Evolutionary conservation across 2,888 invertebrate species (phyloP).

Genomic region (Apeira syringaria): DNA sequence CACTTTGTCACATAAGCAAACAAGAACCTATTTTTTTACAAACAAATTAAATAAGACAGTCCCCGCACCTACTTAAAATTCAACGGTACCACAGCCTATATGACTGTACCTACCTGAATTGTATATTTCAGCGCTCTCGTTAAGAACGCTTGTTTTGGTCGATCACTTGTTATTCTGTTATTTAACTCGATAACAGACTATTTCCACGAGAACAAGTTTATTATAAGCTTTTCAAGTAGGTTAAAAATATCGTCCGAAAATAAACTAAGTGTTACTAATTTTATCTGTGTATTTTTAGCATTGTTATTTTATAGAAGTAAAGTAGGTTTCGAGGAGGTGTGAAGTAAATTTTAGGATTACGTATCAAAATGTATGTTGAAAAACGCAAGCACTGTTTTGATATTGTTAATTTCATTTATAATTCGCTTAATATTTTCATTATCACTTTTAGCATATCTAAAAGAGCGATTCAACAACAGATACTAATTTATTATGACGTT

Average conservation of each 20-base stretch:
- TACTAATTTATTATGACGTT: no score
- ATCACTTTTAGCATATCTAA: no score
- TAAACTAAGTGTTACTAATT: slow-evolving; percentile 10
- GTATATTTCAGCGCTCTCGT: slow-evolving; percentile 5
- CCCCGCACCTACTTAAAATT: not conserved
- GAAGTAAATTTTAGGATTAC: no score
- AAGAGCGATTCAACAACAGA: no score
- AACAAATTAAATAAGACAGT: not conserved
- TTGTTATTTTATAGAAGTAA: slow-evolving; percentile 5
- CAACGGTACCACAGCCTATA: no score
- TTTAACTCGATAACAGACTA: slow-evolving; percentile 3
- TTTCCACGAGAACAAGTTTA: slow-evolving; percentile 15
- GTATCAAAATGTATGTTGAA: no score
- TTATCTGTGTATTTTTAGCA: slow-evolving; percentile 7
- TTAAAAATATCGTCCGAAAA: slow-evolving; percentile 8
- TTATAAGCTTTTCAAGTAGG: slow-evolving; percentile 4
- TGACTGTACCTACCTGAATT: no score
- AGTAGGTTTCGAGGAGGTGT: slow-evolving; percentile 1
- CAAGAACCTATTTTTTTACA: not conserved
- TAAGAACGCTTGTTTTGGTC: slow-evolving; percentile 1
- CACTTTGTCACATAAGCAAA: no score
- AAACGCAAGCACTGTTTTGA: no score
- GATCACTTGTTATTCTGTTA: not conserved
- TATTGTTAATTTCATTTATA: no score
- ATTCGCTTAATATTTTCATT: no score